Conservation (phyloP, 2,797 vertebrate genomes). For the Lagorchestes hirsutus region DNA sequence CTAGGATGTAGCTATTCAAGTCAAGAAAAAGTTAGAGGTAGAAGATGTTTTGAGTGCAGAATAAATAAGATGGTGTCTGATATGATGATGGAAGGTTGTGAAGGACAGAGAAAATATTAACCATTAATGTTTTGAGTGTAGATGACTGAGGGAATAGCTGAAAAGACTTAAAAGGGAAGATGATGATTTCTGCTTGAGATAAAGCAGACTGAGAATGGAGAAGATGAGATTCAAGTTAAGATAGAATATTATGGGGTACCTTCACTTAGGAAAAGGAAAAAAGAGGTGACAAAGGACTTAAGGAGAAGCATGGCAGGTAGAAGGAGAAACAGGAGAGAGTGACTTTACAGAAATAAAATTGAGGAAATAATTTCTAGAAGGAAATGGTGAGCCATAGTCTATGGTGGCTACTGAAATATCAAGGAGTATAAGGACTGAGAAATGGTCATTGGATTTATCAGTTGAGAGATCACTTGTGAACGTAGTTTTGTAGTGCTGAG, state of each 20-base stretch:
- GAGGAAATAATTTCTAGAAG: background rate
- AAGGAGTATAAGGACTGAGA: slow-evolving; percentile 6
- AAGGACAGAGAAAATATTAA: background rate
- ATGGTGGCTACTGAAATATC: background rate
- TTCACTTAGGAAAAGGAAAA: background rate
- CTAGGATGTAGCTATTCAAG: background rate
- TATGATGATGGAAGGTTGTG: background rate
- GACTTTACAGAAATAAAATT: background rate
- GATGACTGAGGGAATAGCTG: background rate
- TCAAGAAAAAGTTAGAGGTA: background rate
- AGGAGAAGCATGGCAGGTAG: background rate
- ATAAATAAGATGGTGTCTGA: background rate
- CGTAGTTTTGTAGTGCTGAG: background rate
- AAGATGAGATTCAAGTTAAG: background rate
- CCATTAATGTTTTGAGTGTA: background rate
- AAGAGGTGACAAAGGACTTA: background rate
- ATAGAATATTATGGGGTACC: background rate
- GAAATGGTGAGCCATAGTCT: background rate
- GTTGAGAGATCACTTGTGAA: background rate
- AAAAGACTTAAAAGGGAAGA: background rate
- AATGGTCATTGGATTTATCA: background rate
- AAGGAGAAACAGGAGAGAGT: background rate
- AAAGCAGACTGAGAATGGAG: background rate
- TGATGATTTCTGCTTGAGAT: background rate
- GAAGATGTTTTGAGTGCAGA: background rate